A percentile compares a stretch with the other conserved stretches of the same genome.
These are phyloP conservation scores for Pocillopora damicornis DNA, from an alignment of 64 coral and sea anemone genomes.

Conservation along the genomic window DNA sequence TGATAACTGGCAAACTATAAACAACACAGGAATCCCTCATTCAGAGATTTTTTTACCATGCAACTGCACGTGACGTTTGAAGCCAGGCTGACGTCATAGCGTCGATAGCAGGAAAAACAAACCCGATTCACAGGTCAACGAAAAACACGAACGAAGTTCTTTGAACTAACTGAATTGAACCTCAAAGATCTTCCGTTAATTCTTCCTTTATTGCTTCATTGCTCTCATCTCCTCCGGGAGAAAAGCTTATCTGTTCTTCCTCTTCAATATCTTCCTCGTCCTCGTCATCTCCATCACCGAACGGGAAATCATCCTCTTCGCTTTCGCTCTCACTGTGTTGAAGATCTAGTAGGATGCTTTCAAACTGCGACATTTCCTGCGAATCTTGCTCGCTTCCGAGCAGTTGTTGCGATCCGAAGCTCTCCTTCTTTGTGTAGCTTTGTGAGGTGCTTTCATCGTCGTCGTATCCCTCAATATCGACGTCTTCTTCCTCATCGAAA, in stretches of 20 bases:
- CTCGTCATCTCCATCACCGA: constrained; percentile 97
- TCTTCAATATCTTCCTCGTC: constrained; percentile 76
- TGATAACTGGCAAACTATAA: no score
- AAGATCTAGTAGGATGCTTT: constrained; percentile 91
- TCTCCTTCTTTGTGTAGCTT: constrained; percentile 39
- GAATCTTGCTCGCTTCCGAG: constrained; percentile 31
- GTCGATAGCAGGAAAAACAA: neutral
- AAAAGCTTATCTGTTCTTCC: constrained; percentile 47
- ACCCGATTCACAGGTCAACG: neutral
- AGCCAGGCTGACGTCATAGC: neutral
- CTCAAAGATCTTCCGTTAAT: neutral
- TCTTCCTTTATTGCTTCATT: constrained; percentile 1
- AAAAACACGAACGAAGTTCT: neutral
- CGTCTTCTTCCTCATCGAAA: constrained; percentile 69
- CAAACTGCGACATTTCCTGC: constrained; percentile 62
- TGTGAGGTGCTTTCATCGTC: constrained; percentile 28
- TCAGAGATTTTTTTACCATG: neutral
- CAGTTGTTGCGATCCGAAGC: constrained; percentile 28
- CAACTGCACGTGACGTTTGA: neutral
- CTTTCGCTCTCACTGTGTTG: constrained; percentile 90
- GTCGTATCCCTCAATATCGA: constrained; percentile 72
- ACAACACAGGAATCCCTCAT: no score
- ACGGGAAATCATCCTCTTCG: constrained; percentile 96
- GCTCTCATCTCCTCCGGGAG: neutral
- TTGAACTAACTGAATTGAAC: neutral